phyloP scores from a whole-genome alignment of 37 sponge, comb jelly and placozoan genomes.

The Crambe crambe region DNA sequence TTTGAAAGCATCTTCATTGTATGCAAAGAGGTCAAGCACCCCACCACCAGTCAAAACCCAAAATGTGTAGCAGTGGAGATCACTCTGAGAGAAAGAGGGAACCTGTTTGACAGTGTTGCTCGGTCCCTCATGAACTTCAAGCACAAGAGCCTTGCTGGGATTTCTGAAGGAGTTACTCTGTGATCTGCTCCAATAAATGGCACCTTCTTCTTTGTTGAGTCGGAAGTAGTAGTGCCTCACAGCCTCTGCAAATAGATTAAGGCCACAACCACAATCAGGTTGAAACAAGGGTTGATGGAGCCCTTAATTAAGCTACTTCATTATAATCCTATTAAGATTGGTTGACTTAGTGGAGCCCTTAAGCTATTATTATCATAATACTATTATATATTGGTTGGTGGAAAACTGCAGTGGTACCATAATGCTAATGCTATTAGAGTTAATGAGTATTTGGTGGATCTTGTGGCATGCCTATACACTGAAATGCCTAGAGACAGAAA shows the following conservation, averaged over 20 bases:
- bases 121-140: slow-evolving; percentile 51
- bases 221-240: slow-evolving; percentile 58
- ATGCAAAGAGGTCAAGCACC: slow-evolving; percentile 67
- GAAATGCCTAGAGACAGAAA: no score
- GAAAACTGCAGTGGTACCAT: no score
- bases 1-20: slow-evolving; percentile 43
- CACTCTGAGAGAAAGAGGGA: slow-evolving; percentile 52
- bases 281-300: no score
- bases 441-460: no score
- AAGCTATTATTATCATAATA: no score
- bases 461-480: no score
- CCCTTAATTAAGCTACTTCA: no score
- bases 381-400: no score
- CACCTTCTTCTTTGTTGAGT: not conserved
- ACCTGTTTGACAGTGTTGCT: slow-evolving; percentile 36
- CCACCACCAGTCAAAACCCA: slow-evolving; percentile 38
- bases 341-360: no score
- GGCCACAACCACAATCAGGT: no score
- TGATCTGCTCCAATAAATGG: slow-evolving; percentile 48
- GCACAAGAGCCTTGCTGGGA: slow-evolving; percentile 1
- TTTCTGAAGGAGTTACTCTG: not conserved
- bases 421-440: no score
- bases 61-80: slow-evolving; percentile 60
- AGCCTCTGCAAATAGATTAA: slow-evolving; percentile 56
- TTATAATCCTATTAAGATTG: no score